Evolutionary conservation across 2,113 vertebrate species (phyloP).

Genomic region (Lates calcarifer): DNA sequence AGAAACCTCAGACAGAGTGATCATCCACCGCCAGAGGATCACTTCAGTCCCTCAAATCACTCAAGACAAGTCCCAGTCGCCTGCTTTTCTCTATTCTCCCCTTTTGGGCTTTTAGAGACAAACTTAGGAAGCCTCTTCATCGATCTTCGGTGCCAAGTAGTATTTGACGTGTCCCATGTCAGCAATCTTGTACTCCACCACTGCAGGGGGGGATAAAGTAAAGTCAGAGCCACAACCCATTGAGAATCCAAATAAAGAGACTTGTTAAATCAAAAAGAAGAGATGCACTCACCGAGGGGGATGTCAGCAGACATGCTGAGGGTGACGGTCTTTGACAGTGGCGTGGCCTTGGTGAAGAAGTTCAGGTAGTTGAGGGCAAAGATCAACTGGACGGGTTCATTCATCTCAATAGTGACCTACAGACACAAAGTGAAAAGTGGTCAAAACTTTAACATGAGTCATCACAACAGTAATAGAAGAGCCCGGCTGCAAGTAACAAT

Average conservation of each 20-base stretch:
- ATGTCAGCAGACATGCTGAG: constrained; percentile 99
- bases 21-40: background rate
- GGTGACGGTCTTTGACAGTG: constrained; percentile 94
- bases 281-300: constrained; percentile 88
- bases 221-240: background rate
- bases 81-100: constrained; percentile 38
- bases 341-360: constrained; percentile 98
- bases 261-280: fast-evolving
- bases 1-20: constrained; percentile 18
- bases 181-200: constrained; percentile 99
- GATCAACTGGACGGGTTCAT: constrained; percentile 95
- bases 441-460: background rate
- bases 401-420: constrained; percentile 99
- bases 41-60: constrained; percentile 30
- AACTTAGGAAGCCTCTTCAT: constrained; percentile 93
- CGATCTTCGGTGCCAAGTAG: constrained; percentile 98
- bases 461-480: background rate
- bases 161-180: constrained; percentile 99
- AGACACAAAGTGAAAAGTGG: background rate
- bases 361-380: constrained; percentile 98
- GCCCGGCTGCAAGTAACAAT: background rate
- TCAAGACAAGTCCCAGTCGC: constrained; percentile 33
- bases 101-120: background rate
- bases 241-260: background rate
- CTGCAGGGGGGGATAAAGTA: constrained; percentile 73